Evolutionary conservation across 53 echinoderm and acorn worm genomes (phyloP).

Genomic region (Luidia sarsii): DNA sequence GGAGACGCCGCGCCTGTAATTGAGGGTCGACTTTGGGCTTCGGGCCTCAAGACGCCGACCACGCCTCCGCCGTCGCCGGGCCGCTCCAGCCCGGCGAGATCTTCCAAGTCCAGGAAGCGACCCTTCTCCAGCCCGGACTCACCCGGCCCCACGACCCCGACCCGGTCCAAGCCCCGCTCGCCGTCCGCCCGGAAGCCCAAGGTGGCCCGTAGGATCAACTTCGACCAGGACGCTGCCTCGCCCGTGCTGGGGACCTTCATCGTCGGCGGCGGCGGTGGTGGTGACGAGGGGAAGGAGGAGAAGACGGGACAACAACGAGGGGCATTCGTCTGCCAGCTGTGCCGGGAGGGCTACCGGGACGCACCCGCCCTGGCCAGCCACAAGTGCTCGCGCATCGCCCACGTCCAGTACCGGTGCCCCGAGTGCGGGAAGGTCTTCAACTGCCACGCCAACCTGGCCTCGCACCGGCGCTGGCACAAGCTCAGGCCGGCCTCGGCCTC

Average conservation of each 20-base stretch:
- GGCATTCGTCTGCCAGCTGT: constrained; percentile 89
- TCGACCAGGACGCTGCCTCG: constrained; percentile 83
- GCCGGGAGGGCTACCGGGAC: constrained; percentile 79
- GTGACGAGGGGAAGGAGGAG: constrained; percentile 10
- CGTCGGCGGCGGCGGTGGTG: constrained; percentile 34
- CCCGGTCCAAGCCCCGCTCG: constrained; percentile 1
- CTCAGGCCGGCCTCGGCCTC: constrained; percentile 63
- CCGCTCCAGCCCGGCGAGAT: constrained; percentile 56
- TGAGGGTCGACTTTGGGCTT: too few species aligned
- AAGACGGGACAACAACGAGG: constrained; percentile 6
- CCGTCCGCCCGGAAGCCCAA: constrained; percentile 76
- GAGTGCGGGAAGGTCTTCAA: constrained; percentile 99
- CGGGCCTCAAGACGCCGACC: constrained; percentile 55
- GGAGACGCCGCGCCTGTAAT: constrained; percentile 11
- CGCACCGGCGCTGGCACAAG: constrained; percentile 99
- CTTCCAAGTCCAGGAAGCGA: constrained; percentile 59
- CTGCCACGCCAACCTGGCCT: constrained; percentile 95
- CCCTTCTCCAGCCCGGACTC: constrained; percentile 50
- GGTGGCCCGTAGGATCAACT: constrained; percentile 81
- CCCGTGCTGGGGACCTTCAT: constrained; percentile 89
- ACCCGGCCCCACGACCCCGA: neutral
- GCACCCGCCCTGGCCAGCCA: constrained; percentile 91
- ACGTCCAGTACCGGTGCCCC: constrained; percentile 89
- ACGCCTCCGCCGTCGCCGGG: constrained; percentile 64
- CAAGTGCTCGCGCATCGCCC: constrained; percentile 95